Evolutionary conservation across 2,113 vertebrate genomes (phyloP), one percentile per base, ranked within the genome.

Genomic region (Galbula dea): DNA sequence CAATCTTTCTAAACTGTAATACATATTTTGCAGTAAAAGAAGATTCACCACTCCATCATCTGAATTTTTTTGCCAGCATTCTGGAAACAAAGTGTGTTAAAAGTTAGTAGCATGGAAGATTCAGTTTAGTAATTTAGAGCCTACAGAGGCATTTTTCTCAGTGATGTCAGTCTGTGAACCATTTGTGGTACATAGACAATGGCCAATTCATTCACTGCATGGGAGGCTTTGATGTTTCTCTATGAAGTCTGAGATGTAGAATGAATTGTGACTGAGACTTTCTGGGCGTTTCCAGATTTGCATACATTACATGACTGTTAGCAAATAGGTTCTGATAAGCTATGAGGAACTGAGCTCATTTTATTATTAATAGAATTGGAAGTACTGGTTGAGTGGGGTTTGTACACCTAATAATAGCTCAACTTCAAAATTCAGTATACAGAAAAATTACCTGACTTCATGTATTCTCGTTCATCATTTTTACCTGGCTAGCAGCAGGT

Each of bases 1-100:
- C 89, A 94, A 85, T 67, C 89, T 86, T 97, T 79, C 72, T 82
- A 92, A 94, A 93, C 79, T 90, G 77, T 91, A 95, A 81, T 13
- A 23, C 61, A 62, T 82, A 95, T 93, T 94, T 91, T 93, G 29
- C 69, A 85, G 59, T 45, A 83, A 86, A 95, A 95, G 48, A 77
- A 89, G 71, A 92, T 91, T n/a, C 49, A 76, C 67, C 68, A 62
- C 34, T 16, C 34, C 62, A 43, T 43, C 41, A 11, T 43, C 41
- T 43, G 41, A 29, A 29, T 55, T 69, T 86, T 94, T 94, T 92
- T 63, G 17, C 68, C 68, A 89, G 30, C 54, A 52, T 87, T 96
- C 63, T 34, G 82, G 63, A 90, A 95, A 71, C 23, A 92, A 91
- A 96, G 22, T 88, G 16, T 37, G 71, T 83, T 78, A 76, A 84